Base-by-base conservation (phyloP, 2,113 vertebrate genomes). In the Bubo blakistoni region DNA sequence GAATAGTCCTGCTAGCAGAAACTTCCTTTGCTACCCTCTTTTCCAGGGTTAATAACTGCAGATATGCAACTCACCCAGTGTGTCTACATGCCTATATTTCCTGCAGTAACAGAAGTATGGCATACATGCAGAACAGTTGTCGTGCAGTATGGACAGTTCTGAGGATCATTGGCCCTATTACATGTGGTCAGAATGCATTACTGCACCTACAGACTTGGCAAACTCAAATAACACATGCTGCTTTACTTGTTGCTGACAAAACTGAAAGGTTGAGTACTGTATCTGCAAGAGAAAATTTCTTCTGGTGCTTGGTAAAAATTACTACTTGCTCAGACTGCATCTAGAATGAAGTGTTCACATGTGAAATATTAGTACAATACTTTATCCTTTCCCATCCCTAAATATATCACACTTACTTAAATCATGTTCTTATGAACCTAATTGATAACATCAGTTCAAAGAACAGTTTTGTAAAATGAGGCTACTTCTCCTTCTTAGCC, bases 141-240 rank as follows among this genome's bases (percentile, higher is more conserved):
- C 61, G 17, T 34, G 55, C 65, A 7, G 6, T 13, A 17, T 29
- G 32, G 77, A 69, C 26, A 24, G 6, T 61, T 78, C 46, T 81
- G 81, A 74, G 26, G 16, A 54, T 47, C 2, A 0, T 0, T 51
- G 46, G n/a, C 21, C 22, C 16, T 16, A 0, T 44, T 44, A 55
- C 25, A 32, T 3, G 1, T 6, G 61, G 32, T 76, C 66, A 67
- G 32, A 22, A 29, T 38, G n/a, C 19, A n/a, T 32, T 3, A 32
- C n/a, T 65, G 49, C 59, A 61, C 40, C 42, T 69, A 40, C 52
- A 36, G 62, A 13, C 54, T 44, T 2, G 0, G 18, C 29, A 80
- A 65, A 44, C 16, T 13, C 34, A 17, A 46, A 9, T 36, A 59
- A 21, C 13, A 15, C 11, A 2, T 5, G 12, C 0, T 5, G 34